Evolutionary conservation across 2,113 vertebrate species (phyloP).

Genomic region (Phrynocephalus versicolor): DNA sequence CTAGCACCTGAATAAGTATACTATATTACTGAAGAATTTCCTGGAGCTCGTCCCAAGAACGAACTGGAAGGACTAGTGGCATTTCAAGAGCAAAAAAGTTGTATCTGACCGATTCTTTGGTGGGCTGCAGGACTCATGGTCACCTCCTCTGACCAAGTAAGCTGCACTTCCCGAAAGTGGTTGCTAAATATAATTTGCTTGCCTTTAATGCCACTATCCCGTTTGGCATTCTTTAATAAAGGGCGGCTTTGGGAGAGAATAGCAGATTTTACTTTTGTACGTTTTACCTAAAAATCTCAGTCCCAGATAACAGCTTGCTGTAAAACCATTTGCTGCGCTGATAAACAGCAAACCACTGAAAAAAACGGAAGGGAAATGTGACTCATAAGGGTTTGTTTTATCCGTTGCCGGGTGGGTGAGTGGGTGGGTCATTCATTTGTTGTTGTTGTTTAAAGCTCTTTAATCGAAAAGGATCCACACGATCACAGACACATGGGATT

Average conservation of each 20-base stretch:
- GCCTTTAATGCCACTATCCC: background rate
- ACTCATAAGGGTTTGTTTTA: conserved; percentile 24
- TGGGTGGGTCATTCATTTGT: no score
- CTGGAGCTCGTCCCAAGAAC: no score
- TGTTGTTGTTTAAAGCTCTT: background rate
- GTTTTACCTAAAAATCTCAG: background rate
- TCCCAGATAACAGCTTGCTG: background rate
- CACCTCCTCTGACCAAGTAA: background rate
- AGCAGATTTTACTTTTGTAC: background rate
- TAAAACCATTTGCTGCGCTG: background rate
- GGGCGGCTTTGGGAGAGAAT: background rate
- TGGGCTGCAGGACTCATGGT: background rate
- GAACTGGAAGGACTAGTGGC: no score
- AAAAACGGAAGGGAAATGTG: background rate
- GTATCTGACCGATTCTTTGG: background rate
- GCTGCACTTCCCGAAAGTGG: background rate
- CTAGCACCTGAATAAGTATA: background rate
- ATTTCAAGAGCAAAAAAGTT: background rate
- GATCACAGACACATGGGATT: background rate
- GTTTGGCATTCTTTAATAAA: background rate
- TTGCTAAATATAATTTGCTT: background rate
- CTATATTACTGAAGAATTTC: no score
- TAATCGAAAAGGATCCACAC: background rate
- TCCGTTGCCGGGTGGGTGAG: no score
- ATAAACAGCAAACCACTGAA: background rate